Base-by-base conservation (phyloP, 1,140 invertebrate species). In the Episyrphus balteatus region DNA sequence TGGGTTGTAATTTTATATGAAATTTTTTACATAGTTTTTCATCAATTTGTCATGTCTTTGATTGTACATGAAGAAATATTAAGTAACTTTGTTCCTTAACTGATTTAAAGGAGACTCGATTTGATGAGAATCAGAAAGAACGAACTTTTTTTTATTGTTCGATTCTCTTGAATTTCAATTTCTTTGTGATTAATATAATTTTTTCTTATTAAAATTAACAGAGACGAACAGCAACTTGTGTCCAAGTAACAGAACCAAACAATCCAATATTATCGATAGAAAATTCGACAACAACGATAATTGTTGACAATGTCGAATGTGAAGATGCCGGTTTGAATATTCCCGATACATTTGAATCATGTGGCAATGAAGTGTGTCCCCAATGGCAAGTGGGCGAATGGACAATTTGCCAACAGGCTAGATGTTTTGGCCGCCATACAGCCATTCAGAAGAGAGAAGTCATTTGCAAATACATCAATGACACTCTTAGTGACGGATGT, bases 351-450 rank as follows among this genome's bases (percentile, higher is more conserved):
- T 74, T 82, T 37, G 75, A 80, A 58, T 74, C 77, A 44, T 89
- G 86, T 58, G 84, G 83, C 32, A 66, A 72, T 5, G 74, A 78
- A 40, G 74, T 76, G 43, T 88, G 86, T 65, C 83, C 84, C 2
- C 75, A 76, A 44, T 90, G 86, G 86, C 71, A 76, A 40, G 66
- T 75, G 5, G 75, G 73, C 18, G 74, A 80, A n/a, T 90, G 86
- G 86, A 77, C 78, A 2, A 58, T 70, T 1, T 88, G 85, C 56
- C 74, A 79, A 54, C 74, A 73, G 30, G 82, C 83, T 10, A 75
- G 81, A 41, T 89, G 86, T 64, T 82, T 86, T 57, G 79, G 78
- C 21, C 82, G 79, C 72, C 81, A 86, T 61, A 84, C 81, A 81
- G 88, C 86, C 8, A 79, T 88, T 67, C 79, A 85, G 58, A 80